Percentiles rank a stretch among this genome's conserved stretches.
These are phyloP conservation scores for Drosophila leonis DNA, from an alignment of 2,888 invertebrate species.

Conservation along the genomic window DNA sequence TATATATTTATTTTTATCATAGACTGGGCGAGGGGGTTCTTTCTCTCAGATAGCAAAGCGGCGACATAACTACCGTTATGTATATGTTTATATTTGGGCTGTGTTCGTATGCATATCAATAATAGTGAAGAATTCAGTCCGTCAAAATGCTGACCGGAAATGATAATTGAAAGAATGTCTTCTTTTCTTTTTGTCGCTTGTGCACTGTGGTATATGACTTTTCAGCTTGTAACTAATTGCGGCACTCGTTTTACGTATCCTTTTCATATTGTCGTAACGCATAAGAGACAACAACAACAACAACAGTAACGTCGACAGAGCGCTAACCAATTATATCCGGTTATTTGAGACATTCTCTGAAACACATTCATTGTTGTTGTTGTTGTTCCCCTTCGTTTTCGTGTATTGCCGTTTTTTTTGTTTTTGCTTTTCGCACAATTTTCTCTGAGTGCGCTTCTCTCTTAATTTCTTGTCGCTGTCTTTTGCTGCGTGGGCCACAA, in stretches of 20 bases:
- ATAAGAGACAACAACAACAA: constrained; percentile 23
- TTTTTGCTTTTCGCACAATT: constrained; percentile 35
- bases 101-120: constrained; percentile 33
- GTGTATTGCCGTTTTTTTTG: constrained; percentile 11
- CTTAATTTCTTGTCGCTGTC: constrained; percentile 16
- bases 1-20: constrained; percentile 35
- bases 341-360: constrained; percentile 60
- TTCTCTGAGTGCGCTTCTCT: constrained; percentile 31
- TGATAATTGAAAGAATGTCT: constrained; percentile 76
- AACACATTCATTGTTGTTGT: constrained; percentile 13
- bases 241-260: constrained; percentile 75
- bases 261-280: constrained; percentile 60
- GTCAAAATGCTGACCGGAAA: constrained; percentile 66
- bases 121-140: constrained; percentile 36
- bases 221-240: constrained; percentile 73
- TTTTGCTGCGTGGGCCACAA: constrained; percentile 43
- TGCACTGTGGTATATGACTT: constrained; percentile 26
- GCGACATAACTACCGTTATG: constrained; percentile 56
- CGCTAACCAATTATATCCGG: constrained; percentile 75
- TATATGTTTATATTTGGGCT: constrained; percentile 29
- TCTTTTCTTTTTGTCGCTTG: constrained; percentile 59
- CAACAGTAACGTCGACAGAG: constrained; percentile 16
- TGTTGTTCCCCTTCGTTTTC: constrained; percentile 15
- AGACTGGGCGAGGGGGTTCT: constrained; percentile 10
- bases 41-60: constrained; percentile 28